Evolutionary conservation across 2,797 vertebrate genomes (phyloP).

Genomic region (Sitta carolinensis): DNA sequence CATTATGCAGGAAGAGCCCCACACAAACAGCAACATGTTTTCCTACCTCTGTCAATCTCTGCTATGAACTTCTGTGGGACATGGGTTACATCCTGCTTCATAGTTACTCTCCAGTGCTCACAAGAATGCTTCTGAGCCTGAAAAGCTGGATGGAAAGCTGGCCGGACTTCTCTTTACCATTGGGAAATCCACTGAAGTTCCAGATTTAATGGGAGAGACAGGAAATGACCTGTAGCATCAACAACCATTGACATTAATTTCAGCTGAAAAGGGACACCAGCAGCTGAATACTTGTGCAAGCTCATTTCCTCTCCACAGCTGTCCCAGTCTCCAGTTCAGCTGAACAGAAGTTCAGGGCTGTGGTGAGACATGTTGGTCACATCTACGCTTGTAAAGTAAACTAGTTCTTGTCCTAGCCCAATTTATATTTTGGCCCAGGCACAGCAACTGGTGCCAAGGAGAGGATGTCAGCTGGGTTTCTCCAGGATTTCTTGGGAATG

Average conservation of each 20-base stretch:
- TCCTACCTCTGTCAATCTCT: background rate
- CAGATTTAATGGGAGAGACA: background rate
- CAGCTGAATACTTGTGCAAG: background rate
- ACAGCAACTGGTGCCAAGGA: fast-evolving
- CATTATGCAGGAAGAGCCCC: background rate
- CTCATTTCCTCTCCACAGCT: constrained; percentile 47
- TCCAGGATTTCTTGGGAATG: background rate
- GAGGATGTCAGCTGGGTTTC: background rate
- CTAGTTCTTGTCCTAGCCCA: background rate
- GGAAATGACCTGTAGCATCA: constrained; percentile 51
- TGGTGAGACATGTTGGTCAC: background rate
- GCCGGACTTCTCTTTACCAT: constrained; percentile 1
- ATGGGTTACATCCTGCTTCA: background rate
- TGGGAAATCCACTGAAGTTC: constrained; percentile 16
- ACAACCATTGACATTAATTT: constrained; percentile 5
- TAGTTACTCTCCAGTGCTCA: background rate
- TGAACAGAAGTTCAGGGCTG: background rate
- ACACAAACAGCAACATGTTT: background rate
- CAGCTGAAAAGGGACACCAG: background rate
- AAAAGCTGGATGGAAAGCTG: constrained; percentile 16
- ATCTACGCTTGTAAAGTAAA: background rate
- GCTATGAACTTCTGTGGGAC: background rate
- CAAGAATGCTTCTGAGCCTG: background rate
- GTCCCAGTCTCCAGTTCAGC: background rate
- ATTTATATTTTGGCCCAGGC: background rate